Evolutionary conservation across 2,888 invertebrate species (phyloP).

Genomic region (Limenitis camilla): DNA sequence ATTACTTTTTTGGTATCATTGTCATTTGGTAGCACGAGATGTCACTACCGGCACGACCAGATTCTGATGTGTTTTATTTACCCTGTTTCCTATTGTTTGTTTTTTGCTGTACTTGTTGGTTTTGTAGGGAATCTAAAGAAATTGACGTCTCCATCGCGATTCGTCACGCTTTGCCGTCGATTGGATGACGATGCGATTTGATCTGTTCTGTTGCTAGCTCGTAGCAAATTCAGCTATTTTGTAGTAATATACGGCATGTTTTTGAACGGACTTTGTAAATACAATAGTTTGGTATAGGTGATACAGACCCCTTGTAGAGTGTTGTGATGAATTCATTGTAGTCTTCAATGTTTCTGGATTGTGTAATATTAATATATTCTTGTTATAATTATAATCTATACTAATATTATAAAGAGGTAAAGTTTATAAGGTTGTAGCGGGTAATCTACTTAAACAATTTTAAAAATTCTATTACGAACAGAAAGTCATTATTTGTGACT

Average conservation of each 20-base stretch:
- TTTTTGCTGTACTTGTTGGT: constrained; percentile 63
- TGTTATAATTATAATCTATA: too few relatives aligned
- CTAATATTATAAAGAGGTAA: too few relatives aligned
- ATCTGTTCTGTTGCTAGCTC: not conserved
- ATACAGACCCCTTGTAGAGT: constrained; percentile 52
- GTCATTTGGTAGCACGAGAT: constrained; percentile 26
- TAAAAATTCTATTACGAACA: too few relatives aligned
- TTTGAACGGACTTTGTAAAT: not conserved
- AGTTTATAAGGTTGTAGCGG: too few relatives aligned
- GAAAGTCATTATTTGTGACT: too few relatives aligned
- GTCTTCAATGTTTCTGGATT: constrained; percentile 29
- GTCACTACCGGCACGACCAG: constrained; percentile 32
- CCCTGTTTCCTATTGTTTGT: constrained; percentile 34
- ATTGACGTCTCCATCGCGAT: constrained; percentile 66
- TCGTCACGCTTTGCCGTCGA: constrained; percentile 59
- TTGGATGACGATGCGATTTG: constrained; percentile 64
- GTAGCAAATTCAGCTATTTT: not conserved
- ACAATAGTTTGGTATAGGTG: constrained; percentile 31
- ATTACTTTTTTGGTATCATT: constrained; percentile 15
- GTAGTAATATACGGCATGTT: not conserved
- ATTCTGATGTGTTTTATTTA: constrained; percentile 32
- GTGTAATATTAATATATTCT: too few relatives aligned
- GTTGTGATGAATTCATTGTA: constrained; percentile 63
- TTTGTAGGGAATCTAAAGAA: constrained; percentile 62
- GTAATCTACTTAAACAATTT: too few relatives aligned